Conservation (phyloP, 2,888 invertebrate genomes). For the Nephrocerus scutellatus region DNA sequence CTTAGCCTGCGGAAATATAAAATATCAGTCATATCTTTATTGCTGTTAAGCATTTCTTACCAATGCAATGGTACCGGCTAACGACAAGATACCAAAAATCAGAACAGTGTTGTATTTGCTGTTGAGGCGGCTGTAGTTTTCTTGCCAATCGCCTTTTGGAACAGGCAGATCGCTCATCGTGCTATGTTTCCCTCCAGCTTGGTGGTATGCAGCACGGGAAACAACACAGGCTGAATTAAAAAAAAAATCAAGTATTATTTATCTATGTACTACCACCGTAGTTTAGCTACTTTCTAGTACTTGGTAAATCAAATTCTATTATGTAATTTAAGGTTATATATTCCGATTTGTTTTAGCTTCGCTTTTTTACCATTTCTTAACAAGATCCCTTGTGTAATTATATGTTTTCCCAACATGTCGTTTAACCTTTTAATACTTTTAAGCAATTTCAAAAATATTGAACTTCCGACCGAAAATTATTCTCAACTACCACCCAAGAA, state of each 20-base stretch:
- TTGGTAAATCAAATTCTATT: slow-evolving; percentile 20
- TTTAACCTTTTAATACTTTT: no score
- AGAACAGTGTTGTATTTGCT: slow-evolving; percentile 62
- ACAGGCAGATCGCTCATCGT: slow-evolving; percentile 72
- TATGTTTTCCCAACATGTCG: slow-evolving; percentile 42
- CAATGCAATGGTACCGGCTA: slow-evolving; percentile 42
- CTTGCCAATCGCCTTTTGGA: slow-evolving; percentile 72
- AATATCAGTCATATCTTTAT: slow-evolving; percentile 3
- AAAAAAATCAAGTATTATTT: no score
- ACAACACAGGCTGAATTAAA: slow-evolving; percentile 33
- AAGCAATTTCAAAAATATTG: no score
- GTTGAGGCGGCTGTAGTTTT: slow-evolving; percentile 58
- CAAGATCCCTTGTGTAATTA: slow-evolving; percentile 37
- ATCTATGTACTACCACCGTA: no score
- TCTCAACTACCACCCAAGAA: no score
- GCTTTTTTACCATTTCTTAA: slow-evolving; percentile 37
- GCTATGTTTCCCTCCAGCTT: slow-evolving; percentile 28
- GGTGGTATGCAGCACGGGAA: slow-evolving; percentile 41
- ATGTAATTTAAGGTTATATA: slow-evolving; percentile 42
- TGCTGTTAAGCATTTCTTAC: slow-evolving; percentile 29
- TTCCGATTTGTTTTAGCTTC: not conserved
- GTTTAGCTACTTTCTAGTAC: not conserved
- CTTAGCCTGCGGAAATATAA: slow-evolving; percentile 51
- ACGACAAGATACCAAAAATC: slow-evolving; percentile 52
- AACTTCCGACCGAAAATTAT: no score